phyloP scores from a whole-genome alignment of 1,140 invertebrate species.

The Halyomorpha halys region DNA sequence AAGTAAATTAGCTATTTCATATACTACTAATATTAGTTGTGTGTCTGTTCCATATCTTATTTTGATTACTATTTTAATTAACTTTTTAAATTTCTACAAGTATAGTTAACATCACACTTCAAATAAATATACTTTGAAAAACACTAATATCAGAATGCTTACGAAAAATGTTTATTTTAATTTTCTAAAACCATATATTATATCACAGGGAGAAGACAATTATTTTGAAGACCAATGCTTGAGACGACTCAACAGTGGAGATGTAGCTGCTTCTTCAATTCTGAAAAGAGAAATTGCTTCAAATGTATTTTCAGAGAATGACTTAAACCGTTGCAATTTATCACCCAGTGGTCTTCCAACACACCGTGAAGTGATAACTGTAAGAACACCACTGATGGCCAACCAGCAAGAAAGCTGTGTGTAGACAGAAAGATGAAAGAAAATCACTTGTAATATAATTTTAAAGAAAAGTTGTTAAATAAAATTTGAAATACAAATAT shows the following conservation, averaged over 20 bases:
- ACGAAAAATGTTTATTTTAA: too few species aligned
- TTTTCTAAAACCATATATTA: too few species aligned
- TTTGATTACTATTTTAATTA: too few species aligned
- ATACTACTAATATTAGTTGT: too few species aligned
- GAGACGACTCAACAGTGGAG: slow-evolving; percentile 32
- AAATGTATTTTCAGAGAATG: slow-evolving; percentile 30
- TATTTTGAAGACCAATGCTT: slow-evolving; percentile 37
- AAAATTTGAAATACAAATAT: slow-evolving; percentile 1
- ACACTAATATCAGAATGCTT: too few species aligned
- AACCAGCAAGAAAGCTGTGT: slow-evolving; percentile 77
- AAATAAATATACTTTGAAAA: too few species aligned
- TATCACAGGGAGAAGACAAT: slow-evolving; percentile 24
- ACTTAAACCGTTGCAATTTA: slow-evolving; percentile 35
- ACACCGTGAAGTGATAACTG: slow-evolving; percentile 64
- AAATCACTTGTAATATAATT: slow-evolving; percentile 5
- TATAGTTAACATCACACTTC: too few species aligned
- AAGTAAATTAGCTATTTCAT: too few species aligned
- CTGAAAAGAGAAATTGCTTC: slow-evolving; percentile 2
- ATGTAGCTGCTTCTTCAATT: slow-evolving; percentile 8
- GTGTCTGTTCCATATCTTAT: too few species aligned
- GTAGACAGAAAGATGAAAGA: slow-evolving; percentile 37
- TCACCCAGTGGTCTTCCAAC: slow-evolving; percentile 33
- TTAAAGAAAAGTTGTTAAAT: background rate
- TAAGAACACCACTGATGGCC: slow-evolving; percentile 65
- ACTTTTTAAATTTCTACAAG: too few species aligned